A percentile compares a stretch with the other conserved stretches of the same genome.
Evolutionary conservation across 2,113 vertebrate genomes (phyloP).

Genomic region (Nematolebias whitei): DNA sequence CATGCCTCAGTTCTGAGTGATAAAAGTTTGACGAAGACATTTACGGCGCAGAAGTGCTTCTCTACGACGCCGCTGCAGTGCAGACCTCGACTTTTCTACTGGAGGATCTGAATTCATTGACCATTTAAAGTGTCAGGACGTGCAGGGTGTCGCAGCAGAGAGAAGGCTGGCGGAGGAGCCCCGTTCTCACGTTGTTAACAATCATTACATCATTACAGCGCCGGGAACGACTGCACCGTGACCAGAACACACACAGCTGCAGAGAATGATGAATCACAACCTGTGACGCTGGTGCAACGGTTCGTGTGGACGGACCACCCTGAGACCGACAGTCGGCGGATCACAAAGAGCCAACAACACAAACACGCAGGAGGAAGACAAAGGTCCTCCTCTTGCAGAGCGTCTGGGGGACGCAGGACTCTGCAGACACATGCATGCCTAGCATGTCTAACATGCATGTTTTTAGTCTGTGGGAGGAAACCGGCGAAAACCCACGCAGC

Average conservation of each 20-base stretch:
- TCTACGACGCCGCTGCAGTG: conserved; percentile 15
- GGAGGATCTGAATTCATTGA: conserved; percentile 60
- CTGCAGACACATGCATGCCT: too few species aligned
- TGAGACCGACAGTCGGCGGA: conserved; percentile 19
- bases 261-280: conserved; percentile 40
- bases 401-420: neutral
- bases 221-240: conserved; percentile 42
- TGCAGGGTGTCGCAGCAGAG: conserved; percentile 31
- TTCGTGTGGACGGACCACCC: conserved; percentile 21
- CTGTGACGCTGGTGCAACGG: conserved; percentile 27
- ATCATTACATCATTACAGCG: conserved; percentile 56
- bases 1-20: conserved; percentile 25
- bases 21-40: conserved; percentile 45
- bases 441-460: too few species aligned
- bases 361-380: neutral
- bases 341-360: conserved; percentile 2
- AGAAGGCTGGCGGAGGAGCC: conserved; percentile 29
- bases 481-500: too few species aligned
- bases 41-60: conserved; percentile 36
- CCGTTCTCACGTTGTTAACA: conserved; percentile 32
- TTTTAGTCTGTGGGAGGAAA: too few species aligned
- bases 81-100: conserved; percentile 58
- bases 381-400: neutral
- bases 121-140: conserved; percentile 40
- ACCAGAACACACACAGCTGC: conserved; percentile 25